These are phyloP conservation scores for Pteropus rufus DNA, from an alignment of 2,797 vertebrate species.

Conservation along the genomic window DNA sequence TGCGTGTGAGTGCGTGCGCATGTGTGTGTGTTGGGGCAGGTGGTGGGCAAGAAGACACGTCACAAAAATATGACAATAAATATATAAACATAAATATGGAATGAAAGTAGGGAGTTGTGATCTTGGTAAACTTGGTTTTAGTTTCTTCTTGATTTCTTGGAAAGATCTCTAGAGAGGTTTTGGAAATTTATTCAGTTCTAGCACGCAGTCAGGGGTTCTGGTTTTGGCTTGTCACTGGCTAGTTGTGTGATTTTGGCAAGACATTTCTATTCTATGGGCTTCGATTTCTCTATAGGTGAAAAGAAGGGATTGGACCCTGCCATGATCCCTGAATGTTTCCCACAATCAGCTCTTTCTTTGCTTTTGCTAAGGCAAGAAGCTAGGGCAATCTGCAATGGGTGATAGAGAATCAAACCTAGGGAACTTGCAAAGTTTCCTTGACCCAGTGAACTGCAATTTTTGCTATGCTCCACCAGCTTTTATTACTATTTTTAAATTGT, in stretches of 20 bases:
- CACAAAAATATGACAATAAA: not conserved
- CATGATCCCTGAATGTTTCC: not conserved
- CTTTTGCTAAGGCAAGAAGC: not conserved
- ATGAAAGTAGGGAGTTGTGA: conserved; percentile 12
- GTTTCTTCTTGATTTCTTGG: conserved; percentile 18
- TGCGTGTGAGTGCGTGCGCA: not conserved
- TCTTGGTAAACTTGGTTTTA: not conserved
- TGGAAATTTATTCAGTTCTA: not conserved
- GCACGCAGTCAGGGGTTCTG: not conserved
- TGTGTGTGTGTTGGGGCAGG: not conserved
- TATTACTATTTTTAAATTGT: not conserved
- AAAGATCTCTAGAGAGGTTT: conserved; percentile 8
- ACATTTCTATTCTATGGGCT: not conserved
- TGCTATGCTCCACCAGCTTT: not conserved
- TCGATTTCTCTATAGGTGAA: conserved; percentile 3
- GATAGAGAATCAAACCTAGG: not conserved
- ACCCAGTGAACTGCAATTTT: not conserved
- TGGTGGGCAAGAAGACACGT: not conserved
- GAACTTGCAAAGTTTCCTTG: not conserved
- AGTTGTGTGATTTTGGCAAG: not conserved
- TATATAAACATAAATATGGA: not conserved
- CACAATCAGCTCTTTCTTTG: not conserved
- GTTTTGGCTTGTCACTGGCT: not conserved
- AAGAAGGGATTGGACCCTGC: not conserved
- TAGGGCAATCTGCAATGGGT: not conserved